A percentile compares a stretch with the other conserved stretches of the same genome.
These are phyloP conservation scores for Troides helena DNA, from an alignment of 2,888 invertebrate genomes.

Conservation along the genomic window DNA sequence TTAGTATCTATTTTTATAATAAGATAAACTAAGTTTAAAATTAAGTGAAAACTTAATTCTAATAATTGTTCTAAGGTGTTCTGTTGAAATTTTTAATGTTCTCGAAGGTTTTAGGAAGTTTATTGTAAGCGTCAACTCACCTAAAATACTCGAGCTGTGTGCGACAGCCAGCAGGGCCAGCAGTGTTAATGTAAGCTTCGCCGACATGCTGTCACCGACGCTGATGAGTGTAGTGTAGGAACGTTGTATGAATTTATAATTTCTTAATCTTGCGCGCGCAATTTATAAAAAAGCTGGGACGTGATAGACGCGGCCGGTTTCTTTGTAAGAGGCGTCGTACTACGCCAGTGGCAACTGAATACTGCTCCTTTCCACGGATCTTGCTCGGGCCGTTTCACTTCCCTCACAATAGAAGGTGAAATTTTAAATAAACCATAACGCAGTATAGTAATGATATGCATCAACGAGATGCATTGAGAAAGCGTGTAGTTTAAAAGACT, in stretches of 20 bases:
- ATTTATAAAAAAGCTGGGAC: slow-evolving; percentile 47
- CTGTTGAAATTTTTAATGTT: no score
- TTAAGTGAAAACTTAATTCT: no score
- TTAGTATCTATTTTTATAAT: no score
- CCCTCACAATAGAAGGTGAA: slow-evolving; percentile 79
- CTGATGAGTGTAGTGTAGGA: slow-evolving; percentile 29
- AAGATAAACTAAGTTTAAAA: no score
- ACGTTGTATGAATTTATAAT: slow-evolving; percentile 49
- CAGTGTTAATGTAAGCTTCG: slow-evolving; percentile 63
- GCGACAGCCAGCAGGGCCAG: slow-evolving; percentile 51
- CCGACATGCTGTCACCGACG: slow-evolving; percentile 58
- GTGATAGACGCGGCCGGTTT: slow-evolving; percentile 32
- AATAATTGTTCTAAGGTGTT: no score
- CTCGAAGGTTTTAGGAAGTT: not conserved
- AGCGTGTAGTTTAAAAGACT: slow-evolving; percentile 41
- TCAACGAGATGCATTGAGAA: slow-evolving; percentile 48
- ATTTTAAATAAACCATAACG: slow-evolving; percentile 78
- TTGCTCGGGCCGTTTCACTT: slow-evolving; percentile 70
- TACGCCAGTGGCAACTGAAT: slow-evolving; percentile 60
- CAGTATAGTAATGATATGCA: slow-evolving; percentile 68
- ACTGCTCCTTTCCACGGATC: slow-evolving; percentile 74
- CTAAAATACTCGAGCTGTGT: slow-evolving; percentile 68
- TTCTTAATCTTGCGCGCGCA: slow-evolving; percentile 36
- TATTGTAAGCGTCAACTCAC: slow-evolving; percentile 59
- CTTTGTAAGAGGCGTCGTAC: slow-evolving; percentile 57